These are phyloP conservation scores for Anguilla anguilla DNA, from an alignment of 2,797 vertebrate genomes.

Conservation along the genomic window DNA sequence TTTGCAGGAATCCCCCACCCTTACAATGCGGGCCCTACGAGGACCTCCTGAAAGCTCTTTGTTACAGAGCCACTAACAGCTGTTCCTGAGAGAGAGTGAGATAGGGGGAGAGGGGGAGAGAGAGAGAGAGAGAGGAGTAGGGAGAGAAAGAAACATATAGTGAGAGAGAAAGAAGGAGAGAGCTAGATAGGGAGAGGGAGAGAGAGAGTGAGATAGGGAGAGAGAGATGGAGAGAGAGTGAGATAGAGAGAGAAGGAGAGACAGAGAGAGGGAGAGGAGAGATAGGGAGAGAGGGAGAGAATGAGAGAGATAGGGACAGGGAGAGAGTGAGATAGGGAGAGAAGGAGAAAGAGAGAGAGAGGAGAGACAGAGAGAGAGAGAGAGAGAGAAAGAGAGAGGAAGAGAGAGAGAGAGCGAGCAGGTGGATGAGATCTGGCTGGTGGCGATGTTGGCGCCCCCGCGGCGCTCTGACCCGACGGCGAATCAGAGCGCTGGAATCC, in stretches of 20 bases:
- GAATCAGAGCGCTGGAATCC: slow-evolving; percentile 71
- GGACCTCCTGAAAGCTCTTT: slow-evolving; percentile 35
- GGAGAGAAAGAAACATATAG: background rate
- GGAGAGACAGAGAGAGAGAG: slow-evolving; percentile 16
- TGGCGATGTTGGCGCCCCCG: slow-evolving; percentile 75
- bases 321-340: slow-evolving; percentile 37
- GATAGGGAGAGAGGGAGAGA: slow-evolving; percentile 39
- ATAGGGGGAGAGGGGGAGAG: slow-evolving; percentile 46
- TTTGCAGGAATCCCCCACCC: slow-evolving; percentile 17
- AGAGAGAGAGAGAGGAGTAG: slow-evolving; percentile 34
- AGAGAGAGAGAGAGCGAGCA: slow-evolving; percentile 35
- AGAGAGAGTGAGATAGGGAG: slow-evolving; percentile 34
- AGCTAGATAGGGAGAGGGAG: background rate
- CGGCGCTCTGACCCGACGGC: slow-evolving; percentile 79
- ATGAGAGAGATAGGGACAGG: slow-evolving; percentile 25
- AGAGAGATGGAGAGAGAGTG: slow-evolving; percentile 22
- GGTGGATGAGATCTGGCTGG: slow-evolving; percentile 62
- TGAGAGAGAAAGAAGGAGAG: background rate
- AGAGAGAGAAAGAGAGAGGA: slow-evolving; percentile 31
- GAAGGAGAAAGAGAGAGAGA: slow-evolving; percentile 19
- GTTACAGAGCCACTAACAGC: slow-evolving; percentile 38
- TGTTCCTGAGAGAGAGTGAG: slow-evolving; percentile 45
- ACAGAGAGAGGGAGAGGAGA: slow-evolving; percentile 21
- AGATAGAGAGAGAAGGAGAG: slow-evolving; percentile 28
- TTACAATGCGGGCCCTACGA: slow-evolving; percentile 18